These are phyloP conservation scores for Caenorhabditis inopinata DNA, from an alignment of 1,140 invertebrate species.

Conservation along the genomic window DNA sequence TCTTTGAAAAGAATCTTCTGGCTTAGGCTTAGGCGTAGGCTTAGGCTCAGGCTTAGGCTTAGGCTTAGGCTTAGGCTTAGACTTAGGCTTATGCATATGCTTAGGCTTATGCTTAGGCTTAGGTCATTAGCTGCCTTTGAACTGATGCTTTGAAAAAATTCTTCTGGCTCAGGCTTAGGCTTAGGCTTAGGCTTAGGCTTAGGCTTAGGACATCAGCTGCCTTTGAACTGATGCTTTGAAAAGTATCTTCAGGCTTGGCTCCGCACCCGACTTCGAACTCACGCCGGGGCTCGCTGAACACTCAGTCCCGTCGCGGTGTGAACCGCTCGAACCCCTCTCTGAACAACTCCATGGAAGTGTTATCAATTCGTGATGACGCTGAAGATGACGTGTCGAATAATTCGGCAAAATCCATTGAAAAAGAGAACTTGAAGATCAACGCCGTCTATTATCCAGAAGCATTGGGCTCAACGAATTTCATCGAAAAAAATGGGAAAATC, in stretches of 20 bases:
- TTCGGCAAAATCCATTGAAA: conserved; percentile 32
- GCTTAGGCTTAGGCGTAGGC: too few relatives aligned
- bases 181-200: too few relatives aligned
- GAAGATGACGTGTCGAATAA: conserved; percentile 15
- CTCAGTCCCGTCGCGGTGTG: neutral
- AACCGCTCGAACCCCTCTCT: conserved; percentile 35
- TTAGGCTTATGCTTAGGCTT: too few relatives aligned
- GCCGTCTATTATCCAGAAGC: conserved; percentile 73
- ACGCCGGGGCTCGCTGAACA: neutral
- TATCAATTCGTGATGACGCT: conserved; percentile 41
- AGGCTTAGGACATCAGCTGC: too few relatives aligned
- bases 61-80: too few relatives aligned
- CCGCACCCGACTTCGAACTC: neutral
- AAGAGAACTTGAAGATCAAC: conserved; percentile 21
- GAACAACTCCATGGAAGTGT: conserved; percentile 36
- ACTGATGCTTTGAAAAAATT: too few relatives aligned
- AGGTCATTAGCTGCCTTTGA: too few relatives aligned
- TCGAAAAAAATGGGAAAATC: conserved; percentile 89
- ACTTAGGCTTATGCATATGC: too few relatives aligned
- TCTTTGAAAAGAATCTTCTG: too few relatives aligned
- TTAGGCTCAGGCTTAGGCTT: too few relatives aligned
- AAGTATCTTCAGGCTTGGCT: neutral
- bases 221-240: too few relatives aligned
- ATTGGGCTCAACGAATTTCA: conserved; percentile 84
- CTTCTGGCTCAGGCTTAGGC: too few relatives aligned